These are phyloP conservation scores for Capreolus pygargus DNA, from an alignment of 2,113 vertebrate genomes.

Conservation along the genomic window DNA sequence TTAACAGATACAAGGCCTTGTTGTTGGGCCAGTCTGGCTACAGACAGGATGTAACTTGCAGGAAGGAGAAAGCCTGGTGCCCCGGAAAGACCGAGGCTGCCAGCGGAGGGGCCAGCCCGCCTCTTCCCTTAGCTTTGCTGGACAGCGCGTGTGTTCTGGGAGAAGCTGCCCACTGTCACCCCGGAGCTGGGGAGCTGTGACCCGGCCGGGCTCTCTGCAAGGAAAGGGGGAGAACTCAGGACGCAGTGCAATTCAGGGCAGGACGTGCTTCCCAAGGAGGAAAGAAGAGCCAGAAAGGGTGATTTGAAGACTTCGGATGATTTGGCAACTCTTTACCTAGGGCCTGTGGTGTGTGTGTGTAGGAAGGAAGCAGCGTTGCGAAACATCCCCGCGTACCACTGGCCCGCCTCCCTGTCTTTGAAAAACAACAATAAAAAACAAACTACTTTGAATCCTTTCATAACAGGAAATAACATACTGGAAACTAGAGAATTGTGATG, in stretches of 20 bases:
- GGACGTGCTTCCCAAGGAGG: background rate
- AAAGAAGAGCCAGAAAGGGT: background rate
- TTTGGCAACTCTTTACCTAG: background rate
- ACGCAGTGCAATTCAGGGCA: background rate
- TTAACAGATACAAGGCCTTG: conserved; percentile 17
- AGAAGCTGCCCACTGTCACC: background rate
- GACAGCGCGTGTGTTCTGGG: background rate
- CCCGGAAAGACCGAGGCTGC: background rate
- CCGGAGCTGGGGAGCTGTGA: background rate
- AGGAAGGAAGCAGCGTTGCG: conserved; percentile 65
- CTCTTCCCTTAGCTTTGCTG: background rate
- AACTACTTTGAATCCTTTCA: conserved; percentile 37
- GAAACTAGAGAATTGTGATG: conserved; percentile 29
- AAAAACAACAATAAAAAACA: conserved; percentile 56
- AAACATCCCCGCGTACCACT: conserved; percentile 7
- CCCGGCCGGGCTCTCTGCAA: background rate
- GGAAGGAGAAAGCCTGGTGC: background rate
- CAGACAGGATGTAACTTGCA: conserved; percentile 57
- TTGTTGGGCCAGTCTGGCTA: conserved; percentile 25
- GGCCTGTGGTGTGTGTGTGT: background rate
- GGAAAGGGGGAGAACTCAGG: background rate
- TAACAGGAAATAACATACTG: conserved; percentile 61
- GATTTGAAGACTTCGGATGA: background rate
- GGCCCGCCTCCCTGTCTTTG: conserved; percentile 23
- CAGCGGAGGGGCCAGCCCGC: background rate